Conservation (phyloP, 1,140 invertebrate species). For the Thaumatotibia leucotreta region DNA sequence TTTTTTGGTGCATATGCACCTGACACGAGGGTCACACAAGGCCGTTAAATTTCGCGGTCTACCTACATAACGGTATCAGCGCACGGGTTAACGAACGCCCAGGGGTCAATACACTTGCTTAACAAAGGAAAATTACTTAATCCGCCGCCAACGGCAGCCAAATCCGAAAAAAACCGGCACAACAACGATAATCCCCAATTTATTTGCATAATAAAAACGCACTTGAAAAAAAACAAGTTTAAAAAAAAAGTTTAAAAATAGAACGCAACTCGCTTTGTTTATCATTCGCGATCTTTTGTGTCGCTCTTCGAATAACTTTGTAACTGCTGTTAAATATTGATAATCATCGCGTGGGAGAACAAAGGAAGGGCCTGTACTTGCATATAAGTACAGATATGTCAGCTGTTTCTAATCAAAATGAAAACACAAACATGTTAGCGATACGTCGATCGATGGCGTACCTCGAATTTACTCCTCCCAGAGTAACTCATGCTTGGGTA, state of each 20-base stretch:
- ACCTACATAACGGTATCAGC: constrained; percentile 13
- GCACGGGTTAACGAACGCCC: not conserved
- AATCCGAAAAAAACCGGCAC: not conserved
- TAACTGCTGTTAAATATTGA: not conserved
- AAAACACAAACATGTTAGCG: constrained; percentile 66
- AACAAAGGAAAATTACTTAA: constrained; percentile 5
- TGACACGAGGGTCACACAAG: constrained; percentile 4
- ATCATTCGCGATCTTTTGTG: constrained; percentile 12
- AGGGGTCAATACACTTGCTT: constrained; percentile 6
- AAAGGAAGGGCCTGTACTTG: constrained; percentile 33
- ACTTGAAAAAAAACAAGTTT: constrained; percentile 15
- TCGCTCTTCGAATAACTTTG: not conserved
- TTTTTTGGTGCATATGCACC: not conserved
- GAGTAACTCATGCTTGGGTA: constrained; percentile 76
- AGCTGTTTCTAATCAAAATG: constrained; percentile 65
- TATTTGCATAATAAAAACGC: constrained; percentile 6
- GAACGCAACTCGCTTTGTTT: constrained; percentile 9
- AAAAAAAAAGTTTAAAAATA: constrained; percentile 16
- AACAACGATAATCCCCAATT: not conserved
- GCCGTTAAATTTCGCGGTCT: constrained; percentile 8
- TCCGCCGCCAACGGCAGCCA: not conserved
- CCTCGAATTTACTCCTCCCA: constrained; percentile 79
- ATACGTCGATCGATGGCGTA: constrained; percentile 55
- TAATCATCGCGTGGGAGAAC: constrained; percentile 24
- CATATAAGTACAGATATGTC: constrained; percentile 37